Evolutionary conservation across 2,888 invertebrate species (phyloP), one percentile per base, ranked within the genome.

Genomic region (Merodon equestris): DNA sequence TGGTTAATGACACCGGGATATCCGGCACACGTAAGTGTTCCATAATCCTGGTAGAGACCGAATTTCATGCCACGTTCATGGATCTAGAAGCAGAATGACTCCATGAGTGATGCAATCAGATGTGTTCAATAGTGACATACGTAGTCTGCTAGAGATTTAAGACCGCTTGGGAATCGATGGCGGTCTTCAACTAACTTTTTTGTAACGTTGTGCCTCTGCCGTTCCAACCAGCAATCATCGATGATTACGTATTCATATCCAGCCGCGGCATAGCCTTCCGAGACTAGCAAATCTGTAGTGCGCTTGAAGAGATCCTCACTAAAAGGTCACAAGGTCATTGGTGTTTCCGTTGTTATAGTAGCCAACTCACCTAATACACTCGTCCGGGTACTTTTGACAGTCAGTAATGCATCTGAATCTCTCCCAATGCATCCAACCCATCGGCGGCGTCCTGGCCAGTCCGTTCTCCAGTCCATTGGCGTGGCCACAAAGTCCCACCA

Each of bases 41-140:
- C 95, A 87, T 92, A 94, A 86, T 95, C 94, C 84, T 93, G 93
- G 85, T 96, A 96, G 73, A 95, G 91, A 1, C 95, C 95, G 85
- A 95, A 93, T 86, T 94, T 93, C 5, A 96, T 88, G 0, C 94
- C 94, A 83, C 90, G 91, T 0, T 87, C 86, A 84, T 95, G 95
- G 63, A 95, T 90, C 94, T 94, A 83, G n/a, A 83, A 82, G 34
- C 18, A 50, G 18, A n/a, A 48, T 10, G 40, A 27, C 2, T 27
- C 27, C 2, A 7, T 27, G 27, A 27, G 3, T 27, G 27, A 27
- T 4, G 27, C 27, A 27, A 27, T 4, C 7, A 7, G 27, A 27
- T 27, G 27, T 27, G n/a, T n/a, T n/a, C n/a, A n/a, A n/a, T n/a
- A n/a, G n/a, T n/a, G n/a, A 7, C 92, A 89, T 87, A 95, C 95